Base-by-base conservation (phyloP, 2,888 invertebrate species). In the Volucella inanis region DNA sequence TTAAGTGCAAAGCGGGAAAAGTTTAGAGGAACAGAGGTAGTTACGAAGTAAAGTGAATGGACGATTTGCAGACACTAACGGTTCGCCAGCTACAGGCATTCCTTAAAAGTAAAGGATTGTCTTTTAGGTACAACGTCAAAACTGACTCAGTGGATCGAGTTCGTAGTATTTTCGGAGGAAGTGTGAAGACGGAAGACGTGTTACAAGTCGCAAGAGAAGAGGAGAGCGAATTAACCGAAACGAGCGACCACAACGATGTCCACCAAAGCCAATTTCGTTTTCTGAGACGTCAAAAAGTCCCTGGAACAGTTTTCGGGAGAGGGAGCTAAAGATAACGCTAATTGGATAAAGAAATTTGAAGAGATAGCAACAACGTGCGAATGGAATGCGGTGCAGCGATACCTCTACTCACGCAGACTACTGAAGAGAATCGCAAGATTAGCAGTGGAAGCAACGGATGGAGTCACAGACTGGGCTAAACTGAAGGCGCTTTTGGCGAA, bases 361-460 rank as follows among this genome's bases (percentile, higher is more conserved):
- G 62, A 15, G 14, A 74, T 47, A 11, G 45, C 74, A 14, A 47
- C 15, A 15, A 9, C 57, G 9, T 70, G 70, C n/a, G 54, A 61
- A 41, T 78, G 70, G 70, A 71, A 15, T 47, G 71, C 72, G 1
- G 41, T 65, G 8, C 71, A 79, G 52, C 71, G 6, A 43, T 59
- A 59, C 18, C 18, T 59, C 43, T 59, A 59, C 18, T 41, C 43
- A 12, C 65, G 79, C 2, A 41, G 70, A 61, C 31, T 72, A 47
- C 43, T 79, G 14, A 55, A 43, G 57, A 72, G 79, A 22, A 61
- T 61, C 4, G 72, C 79, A 12, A 65, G 45, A 11, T 49, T 72
- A 8, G 59, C 43, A 3, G 61, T 76, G 9, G 67, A 67, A n/a
- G 49, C 65, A 8, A 50, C 49, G n/a, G 18, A 22, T 9, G 41